Base-by-base conservation (phyloP, 2,888 invertebrate genomes). In the Scrobipalpa costella region DNA sequence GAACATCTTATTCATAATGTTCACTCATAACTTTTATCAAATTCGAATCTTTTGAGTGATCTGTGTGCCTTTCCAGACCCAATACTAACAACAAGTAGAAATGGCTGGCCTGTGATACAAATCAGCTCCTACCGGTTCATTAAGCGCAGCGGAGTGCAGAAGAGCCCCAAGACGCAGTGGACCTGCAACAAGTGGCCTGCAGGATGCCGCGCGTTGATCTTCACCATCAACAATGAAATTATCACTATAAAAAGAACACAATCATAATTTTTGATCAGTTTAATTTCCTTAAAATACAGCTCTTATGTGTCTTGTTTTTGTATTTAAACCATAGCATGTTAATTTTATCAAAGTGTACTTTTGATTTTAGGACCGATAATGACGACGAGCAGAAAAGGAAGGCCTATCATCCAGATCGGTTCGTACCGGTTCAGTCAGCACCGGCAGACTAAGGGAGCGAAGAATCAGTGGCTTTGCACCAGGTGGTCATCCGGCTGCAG, bases 101-200 rank as follows among this genome's bases (percentile, higher is more conserved):
- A 60, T 7, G 81, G 81, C 0, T 77, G 71, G 7, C 80, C 82
- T 1, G 76, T 77, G 2, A 71, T 83, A 36, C 38, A 70, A 58
- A 62, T 79, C 1, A 77, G 78, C 1, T 44, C 66, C 0, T 69
- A 82, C 60, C 68, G 78, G 57, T 83, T 70, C 59, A 79, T 81
- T 64, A 50, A 52, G 33, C 63, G 57, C 34, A 63, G 61, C 55
- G 34, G 55, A 2, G 15, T 34, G 55, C 34, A 34, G 55, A 65
- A 62, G 17, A 71, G 72, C 0, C 70, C 70, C 0, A 68, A 70
- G 7, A 64, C 66, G 1, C 61, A 69, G 15, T 79, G 78, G 78
- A 60, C 69, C 2, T 82, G 81, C 63, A 70, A 70, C 15, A 73
- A 71, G 50, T 57, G 61, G 0, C 62, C 62, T 11, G 57, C 66